A percentile compares a stretch with the other conserved stretches of the same genome.
Evolutionary conservation across 1,140 invertebrate genomes (phyloP).

Genomic region (Drosophila saltans): DNA sequence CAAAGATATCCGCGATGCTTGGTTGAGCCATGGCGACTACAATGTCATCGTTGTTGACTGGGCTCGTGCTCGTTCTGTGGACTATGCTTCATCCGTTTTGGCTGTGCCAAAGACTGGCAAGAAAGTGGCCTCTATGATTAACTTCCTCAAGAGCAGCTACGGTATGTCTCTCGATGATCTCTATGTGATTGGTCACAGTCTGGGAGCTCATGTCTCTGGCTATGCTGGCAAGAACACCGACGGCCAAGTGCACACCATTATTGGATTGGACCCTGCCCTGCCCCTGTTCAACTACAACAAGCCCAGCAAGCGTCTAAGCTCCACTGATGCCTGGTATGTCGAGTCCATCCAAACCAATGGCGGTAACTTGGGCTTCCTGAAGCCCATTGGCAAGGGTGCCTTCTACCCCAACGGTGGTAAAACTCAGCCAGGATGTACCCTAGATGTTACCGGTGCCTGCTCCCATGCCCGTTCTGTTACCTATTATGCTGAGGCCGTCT

Average conservation of each 20-base stretch:
- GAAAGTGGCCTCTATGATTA: conserved; percentile 75
- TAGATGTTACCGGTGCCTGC: conserved; percentile 81
- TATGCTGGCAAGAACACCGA: conserved; percentile 83
- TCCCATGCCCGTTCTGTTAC: conserved; percentile 84
- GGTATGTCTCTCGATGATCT: conserved; percentile 65
- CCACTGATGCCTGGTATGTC: conserved; percentile 74
- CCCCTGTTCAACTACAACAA: conserved; percentile 77
- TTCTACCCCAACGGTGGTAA: conserved; percentile 85
- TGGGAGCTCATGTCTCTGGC: conserved; percentile 84
- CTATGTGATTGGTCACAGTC: conserved; percentile 81
- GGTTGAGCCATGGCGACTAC: conserved; percentile 84
- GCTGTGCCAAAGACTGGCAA: conserved; percentile 72
- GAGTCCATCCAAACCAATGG: conserved; percentile 85
- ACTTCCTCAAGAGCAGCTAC: conserved; percentile 68
- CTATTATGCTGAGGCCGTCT: conserved; percentile 85
- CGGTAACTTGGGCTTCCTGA: conserved; percentile 83
- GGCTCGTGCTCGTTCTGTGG: conserved; percentile 83
- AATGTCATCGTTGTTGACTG: conserved; percentile 87
- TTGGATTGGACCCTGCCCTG: conserved; percentile 84
- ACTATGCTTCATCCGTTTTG: conserved; percentile 83
- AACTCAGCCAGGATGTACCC: conserved; percentile 85
- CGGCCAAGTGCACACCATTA: conserved; percentile 69
- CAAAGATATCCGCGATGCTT: conserved; percentile 82
- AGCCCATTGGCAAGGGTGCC: conserved; percentile 83
- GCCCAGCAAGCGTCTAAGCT: conserved; percentile 79